Base-by-base conservation (phyloP, 2,888 invertebrate species). In the Ectemnius lituratus region DNA sequence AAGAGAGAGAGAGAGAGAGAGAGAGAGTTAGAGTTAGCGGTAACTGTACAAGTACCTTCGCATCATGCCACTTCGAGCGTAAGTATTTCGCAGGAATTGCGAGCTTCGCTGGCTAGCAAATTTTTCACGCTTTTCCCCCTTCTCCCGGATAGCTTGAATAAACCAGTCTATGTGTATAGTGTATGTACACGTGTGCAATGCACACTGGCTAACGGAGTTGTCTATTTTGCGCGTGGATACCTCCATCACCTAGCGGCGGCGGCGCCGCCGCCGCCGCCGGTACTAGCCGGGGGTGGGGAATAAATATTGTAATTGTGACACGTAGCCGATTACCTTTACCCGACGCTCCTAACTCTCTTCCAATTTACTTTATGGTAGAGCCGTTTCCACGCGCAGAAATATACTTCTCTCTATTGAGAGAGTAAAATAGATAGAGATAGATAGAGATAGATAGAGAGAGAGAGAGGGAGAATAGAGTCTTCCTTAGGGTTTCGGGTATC, bases 301-400 rank as follows among this genome's bases (percentile, higher is more conserved):
- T 16, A 64, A 59, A 45, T 76, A 56, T 47, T 66, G 63, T 49
- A 58, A 49, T 27, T 18, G 28, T 45, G 62, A 65, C 64, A 57
- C 69, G 56, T 59, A 18, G 61, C 63, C 68, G 70, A 81, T 76
- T 74, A 72, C 63, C 62, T 60, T 62, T 46, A 28, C 64, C 23
- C 49, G 16, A 27, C 58, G 45, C 60, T 16, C 4, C 27, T 46
- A 57, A 58, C 65, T 76, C 77, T 79, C 73, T 79, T 81, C 81
- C 79, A 79, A 79, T 81, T 80, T 75, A 81, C 75, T 75, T 79
- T 76, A 73, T 70, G 73, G 72, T 75, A 72, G 37, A 5, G 37
- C 78, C 82, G 72, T 80, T 82, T 75, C 75, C 78, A 76, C 82
- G 73, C 80, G 69, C 75, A 71, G 70, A 67, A 67, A 49, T 71